A percentile compares a stretch with the other conserved stretches of the same genome.
phyloP scores from a whole-genome alignment of 2,888 invertebrate species.

The Chalcis sispes region DNA sequence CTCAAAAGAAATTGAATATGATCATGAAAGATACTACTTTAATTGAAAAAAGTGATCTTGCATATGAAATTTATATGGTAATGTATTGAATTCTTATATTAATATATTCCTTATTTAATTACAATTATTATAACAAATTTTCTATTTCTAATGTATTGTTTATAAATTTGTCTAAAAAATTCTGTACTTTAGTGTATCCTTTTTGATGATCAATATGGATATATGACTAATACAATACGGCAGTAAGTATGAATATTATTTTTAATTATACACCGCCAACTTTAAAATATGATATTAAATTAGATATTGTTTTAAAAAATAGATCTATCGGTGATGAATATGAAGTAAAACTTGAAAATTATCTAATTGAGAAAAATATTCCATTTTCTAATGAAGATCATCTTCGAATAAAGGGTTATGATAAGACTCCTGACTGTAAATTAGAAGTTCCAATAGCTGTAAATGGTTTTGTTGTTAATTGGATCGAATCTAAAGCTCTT shows the following conservation, averaged over 20 bases:
- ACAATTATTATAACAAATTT: no score
- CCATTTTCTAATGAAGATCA: conserved; percentile 87
- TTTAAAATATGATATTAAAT: conserved; percentile 9
- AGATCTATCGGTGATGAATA: conserved; percentile 91
- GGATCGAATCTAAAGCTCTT: conserved; percentile 98
- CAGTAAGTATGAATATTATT: conserved; percentile 78
- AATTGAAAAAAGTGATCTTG: conserved; percentile 83
- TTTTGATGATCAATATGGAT: conserved; percentile 91
- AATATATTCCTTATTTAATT: conserved; percentile 28
- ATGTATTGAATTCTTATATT: conserved; percentile 53
- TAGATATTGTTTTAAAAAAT: conserved; percentile 36
- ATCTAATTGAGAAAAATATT: conserved; percentile 79
- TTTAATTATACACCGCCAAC: background rate
- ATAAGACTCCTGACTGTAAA: conserved; percentile 96
- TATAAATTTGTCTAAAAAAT: conserved; percentile 63
- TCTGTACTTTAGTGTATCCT: conserved; percentile 82
- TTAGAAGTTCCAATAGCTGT: conserved; percentile 92
- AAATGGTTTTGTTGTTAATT: conserved; percentile 90
- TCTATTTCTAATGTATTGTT: conserved; percentile 59
- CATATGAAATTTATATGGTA: conserved; percentile 87
- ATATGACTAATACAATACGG: conserved; percentile 86
- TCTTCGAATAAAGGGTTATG: conserved; percentile 89
- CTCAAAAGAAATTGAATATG: conserved; percentile 77
- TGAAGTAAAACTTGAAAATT: conserved; percentile 85
- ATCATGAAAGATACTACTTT: conserved; percentile 84